phyloP scores from a whole-genome alignment of 64 coral and sea anemone genomes.

The Actinia tenebrosa region DNA sequence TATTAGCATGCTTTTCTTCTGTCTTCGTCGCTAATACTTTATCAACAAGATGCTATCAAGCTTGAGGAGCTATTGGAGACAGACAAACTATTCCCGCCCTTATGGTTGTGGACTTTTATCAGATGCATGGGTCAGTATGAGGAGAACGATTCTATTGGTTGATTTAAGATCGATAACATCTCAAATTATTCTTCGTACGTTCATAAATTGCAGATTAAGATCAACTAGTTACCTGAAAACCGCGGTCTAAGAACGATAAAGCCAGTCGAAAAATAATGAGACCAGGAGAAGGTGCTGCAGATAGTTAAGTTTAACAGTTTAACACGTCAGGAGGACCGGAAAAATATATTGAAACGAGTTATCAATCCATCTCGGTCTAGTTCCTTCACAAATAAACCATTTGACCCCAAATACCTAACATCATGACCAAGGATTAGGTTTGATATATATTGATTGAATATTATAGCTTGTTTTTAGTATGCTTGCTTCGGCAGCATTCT shows the following conservation, averaged over 20 bases:
- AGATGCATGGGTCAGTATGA: background rate
- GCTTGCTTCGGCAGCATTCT: background rate
- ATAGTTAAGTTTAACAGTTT: background rate
- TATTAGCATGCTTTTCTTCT: background rate
- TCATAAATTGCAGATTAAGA: background rate
- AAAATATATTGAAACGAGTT: background rate
- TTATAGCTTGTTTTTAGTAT: background rate
- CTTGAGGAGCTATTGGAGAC: background rate
- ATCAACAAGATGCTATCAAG: slow-evolving; percentile 5
- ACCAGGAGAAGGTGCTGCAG: background rate
- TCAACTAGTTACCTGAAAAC: background rate
- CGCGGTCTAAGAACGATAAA: background rate
- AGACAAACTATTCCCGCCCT: background rate
- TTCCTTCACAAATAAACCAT: background rate
- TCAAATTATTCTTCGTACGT: background rate
- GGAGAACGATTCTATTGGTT: background rate
- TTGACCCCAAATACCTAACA: background rate
- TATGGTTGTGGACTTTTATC: background rate
- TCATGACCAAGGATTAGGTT: background rate
- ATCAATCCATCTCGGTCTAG: background rate
- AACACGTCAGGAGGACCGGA: background rate
- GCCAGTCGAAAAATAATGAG: background rate
- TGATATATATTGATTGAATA: background rate
- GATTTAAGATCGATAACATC: background rate
- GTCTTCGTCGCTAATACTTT: background rate